A percentile compares a stretch with the other conserved stretches of the same genome.
Conservation (phyloP, 2,888 invertebrate species). For the Branchipolynoe longqiensis region DNA sequence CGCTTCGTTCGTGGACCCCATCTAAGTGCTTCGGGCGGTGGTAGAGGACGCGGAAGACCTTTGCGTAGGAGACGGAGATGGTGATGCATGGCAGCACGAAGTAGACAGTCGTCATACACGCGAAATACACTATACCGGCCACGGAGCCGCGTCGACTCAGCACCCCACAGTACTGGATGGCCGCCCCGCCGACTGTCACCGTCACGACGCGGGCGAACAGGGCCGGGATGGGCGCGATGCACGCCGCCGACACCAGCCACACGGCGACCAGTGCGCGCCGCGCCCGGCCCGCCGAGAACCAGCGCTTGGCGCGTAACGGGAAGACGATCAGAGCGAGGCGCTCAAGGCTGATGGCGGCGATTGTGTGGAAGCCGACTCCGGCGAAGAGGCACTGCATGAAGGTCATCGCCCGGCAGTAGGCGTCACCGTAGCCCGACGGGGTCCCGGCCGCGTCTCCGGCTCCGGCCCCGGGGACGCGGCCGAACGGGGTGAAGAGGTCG, state of each 20-base stretch:
- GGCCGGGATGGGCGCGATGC: conserved; percentile 60
- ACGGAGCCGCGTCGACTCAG: background rate
- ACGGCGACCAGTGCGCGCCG: conserved; percentile 82
- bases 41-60: conserved; percentile 61
- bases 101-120: conserved; percentile 53
- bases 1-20: conserved; percentile 4
- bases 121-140: conserved; percentile 43
- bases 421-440: background rate
- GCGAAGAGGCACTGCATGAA: conserved; percentile 60
- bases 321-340: conserved; percentile 81
- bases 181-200: background rate
- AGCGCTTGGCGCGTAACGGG: conserved; percentile 83
- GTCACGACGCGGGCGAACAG: conserved; percentile 5
- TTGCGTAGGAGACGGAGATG: conserved; percentile 55
- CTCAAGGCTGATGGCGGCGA: conserved; percentile 63
- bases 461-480: too few relatives aligned
- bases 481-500: conserved; percentile 58
- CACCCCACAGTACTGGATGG: conserved; percentile 47
- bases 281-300: conserved; percentile 83
- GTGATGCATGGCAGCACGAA: conserved; percentile 58
- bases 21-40: conserved; percentile 1
- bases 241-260: conserved; percentile 81
- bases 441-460: background rate
- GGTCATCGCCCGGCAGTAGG: conserved; percentile 22
- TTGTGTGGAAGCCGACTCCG: conserved; percentile 63